Conservation (phyloP, 2,113 vertebrate species). For the Cynoglossus semilaevis region DNA sequence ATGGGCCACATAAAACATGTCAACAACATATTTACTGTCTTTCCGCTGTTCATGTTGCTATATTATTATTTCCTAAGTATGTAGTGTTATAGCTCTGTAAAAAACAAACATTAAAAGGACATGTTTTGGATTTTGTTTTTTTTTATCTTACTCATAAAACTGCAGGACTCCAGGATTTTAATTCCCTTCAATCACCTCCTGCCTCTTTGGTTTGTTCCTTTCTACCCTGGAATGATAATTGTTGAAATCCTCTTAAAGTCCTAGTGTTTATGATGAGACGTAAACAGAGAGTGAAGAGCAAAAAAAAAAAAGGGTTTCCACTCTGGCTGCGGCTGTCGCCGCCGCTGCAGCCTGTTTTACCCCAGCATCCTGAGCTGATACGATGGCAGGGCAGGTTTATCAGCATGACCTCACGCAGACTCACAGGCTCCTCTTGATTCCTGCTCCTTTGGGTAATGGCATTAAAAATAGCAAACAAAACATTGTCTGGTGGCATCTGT, state of each 20-base stretch:
- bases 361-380: slow-evolving; percentile 25
- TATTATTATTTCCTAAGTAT: too few relatives aligned
- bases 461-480: slow-evolving; percentile 33
- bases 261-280: slow-evolving; percentile 53
- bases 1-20: too few relatives aligned
- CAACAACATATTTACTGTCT: too few relatives aligned
- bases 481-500: slow-evolving; percentile 23
- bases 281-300: slow-evolving; percentile 52
- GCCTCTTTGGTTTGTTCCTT: slow-evolving; percentile 15
- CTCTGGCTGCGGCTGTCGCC: background rate
- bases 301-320: slow-evolving; percentile 41
- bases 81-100: background rate
- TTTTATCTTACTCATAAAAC: background rate
- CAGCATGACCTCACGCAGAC: slow-evolving; percentile 63
- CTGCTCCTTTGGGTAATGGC: slow-evolving; percentile 30
- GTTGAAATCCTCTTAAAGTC: slow-evolving; percentile 49
- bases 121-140: slow-evolving; percentile 2
- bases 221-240: slow-evolving; percentile 61
- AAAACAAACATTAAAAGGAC: slow-evolving; percentile 6
- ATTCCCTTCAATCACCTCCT: slow-evolving; percentile 25
- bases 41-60: too few relatives aligned
- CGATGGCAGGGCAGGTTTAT: slow-evolving; percentile 52
- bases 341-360: slow-evolving; percentile 8
- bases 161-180: background rate
- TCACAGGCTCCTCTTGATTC: slow-evolving; percentile 61